Evolutionary conservation across 1,140 invertebrate species (phyloP), one percentile per base, ranked within the genome.

Genomic region (Drosophila fuyamai): DNA sequence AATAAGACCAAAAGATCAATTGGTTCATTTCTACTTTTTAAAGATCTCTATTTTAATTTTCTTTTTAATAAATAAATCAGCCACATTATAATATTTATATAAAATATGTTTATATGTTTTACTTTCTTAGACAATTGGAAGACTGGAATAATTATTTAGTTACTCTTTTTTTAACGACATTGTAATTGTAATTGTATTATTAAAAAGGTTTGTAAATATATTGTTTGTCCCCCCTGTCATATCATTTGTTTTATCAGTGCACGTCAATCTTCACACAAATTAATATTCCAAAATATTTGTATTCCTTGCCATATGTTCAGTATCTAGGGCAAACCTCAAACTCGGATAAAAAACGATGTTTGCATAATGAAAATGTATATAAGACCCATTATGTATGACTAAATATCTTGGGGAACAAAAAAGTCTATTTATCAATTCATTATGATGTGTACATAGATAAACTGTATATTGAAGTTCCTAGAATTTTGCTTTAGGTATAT

Each of bases 271-370:
- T 58, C 55, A 12, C 41, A 61, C 32, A 43, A 53, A 65, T 36
- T 53, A 14, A 36, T 23, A 43, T 36, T 44, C 38, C 44, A 9
- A 53, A 13, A 38, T 65, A 50, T 47, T 50, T 29, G 38, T 36
- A 50, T 48, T 16, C 18, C 23, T 13, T 32, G 14, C 70, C 72
- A 75, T 50, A 53, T 75, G 72, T 63, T 38, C 46, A 74, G 46
- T 56, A 65, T 63, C 46, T 75, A 65, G 72, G 72, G 32, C 70
- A 75, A 46, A 14, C 70, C 54, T 75, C 71, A 36, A 70, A 75
- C 54, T 60, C 67, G 58, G 14, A 43, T 36, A 43, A 32, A 54
- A 47, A 29, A 63, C 57, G 56, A 75, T 75, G 43, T 10, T 71
- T 75, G 70, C 67, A 72, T 72, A 72, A 41, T 41, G 40, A n/a